phyloP scores from a whole-genome alignment of 2,888 invertebrate species.

The Augiades crinisus region DNA sequence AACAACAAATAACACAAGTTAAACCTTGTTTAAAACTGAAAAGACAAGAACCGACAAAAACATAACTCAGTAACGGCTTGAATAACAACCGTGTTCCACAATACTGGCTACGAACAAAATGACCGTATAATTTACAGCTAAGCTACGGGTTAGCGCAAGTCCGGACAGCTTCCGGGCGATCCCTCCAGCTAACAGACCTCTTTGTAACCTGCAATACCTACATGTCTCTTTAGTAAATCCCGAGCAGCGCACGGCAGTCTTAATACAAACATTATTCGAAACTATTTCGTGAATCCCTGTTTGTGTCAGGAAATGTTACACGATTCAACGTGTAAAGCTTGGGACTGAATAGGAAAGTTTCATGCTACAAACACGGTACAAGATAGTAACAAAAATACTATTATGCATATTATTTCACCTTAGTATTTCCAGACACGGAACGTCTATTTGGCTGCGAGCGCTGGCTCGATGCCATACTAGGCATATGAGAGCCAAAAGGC shows the following conservation, averaged over 20 bases:
- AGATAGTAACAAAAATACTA: too few relatives aligned
- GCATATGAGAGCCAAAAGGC: constrained; percentile 20
- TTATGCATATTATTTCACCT: not conserved
- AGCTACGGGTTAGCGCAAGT: constrained; percentile 1
- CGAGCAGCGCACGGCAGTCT: not conserved
- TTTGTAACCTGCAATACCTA: constrained; percentile 9
- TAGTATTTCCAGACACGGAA: constrained; percentile 6
- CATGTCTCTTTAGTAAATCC: not conserved
- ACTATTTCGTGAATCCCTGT: not conserved
- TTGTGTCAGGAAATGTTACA: not conserved
- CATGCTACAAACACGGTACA: not conserved
- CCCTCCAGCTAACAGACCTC: constrained; percentile 5
- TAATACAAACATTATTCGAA: not conserved
- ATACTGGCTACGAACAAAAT: not conserved
- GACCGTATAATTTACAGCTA: constrained; percentile 14
- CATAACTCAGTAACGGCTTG: not conserved
- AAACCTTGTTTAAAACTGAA: not conserved
- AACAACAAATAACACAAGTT: not conserved
- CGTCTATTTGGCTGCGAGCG: constrained; percentile 7
- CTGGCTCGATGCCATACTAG: constrained; percentile 19
- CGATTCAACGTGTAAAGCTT: too few relatives aligned
- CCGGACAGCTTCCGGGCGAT: constrained; percentile 10
- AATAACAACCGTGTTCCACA: not conserved
- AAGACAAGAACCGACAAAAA: not conserved
- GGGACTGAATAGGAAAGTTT: too few relatives aligned